phyloP scores from a whole-genome alignment of 2,888 invertebrate species.

The Aspidapion aeneum region DNA sequence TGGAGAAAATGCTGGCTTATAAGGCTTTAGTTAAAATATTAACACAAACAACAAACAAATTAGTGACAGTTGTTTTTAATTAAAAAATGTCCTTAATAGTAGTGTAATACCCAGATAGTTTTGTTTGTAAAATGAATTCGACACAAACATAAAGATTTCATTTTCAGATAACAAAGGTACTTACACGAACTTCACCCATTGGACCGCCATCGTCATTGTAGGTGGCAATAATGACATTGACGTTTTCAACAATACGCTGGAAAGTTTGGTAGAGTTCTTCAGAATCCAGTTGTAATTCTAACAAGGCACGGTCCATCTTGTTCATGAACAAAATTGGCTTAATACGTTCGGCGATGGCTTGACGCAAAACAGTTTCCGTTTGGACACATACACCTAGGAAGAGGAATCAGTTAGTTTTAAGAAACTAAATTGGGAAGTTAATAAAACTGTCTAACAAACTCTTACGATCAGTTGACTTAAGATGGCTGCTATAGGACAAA shows the following conservation, averaged over 20 bases:
- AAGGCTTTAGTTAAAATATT: too few species aligned
- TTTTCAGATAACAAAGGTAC: too few species aligned
- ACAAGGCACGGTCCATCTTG: conserved; percentile 99
- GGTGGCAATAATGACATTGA: conserved; percentile 99
- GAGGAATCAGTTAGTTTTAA: background rate
- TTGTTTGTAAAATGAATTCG: too few species aligned
- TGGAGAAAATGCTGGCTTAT: too few species aligned
- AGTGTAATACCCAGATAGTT: too few species aligned
- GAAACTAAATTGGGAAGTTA: background rate
- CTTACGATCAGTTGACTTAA: too few species aligned
- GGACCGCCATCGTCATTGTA: conserved; percentile 97
- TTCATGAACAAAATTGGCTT: conserved; percentile 99
- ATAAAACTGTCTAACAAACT: conserved; percentile 4
- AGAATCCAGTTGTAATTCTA: conserved; percentile 93
- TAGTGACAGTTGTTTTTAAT: too few species aligned
- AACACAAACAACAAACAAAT: too few species aligned
- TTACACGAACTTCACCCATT: conserved; percentile 97
- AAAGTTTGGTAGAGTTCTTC: conserved; percentile 99
- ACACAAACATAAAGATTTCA: too few species aligned
- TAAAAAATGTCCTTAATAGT: too few species aligned
- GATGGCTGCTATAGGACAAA: too few species aligned
- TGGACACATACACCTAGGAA: conserved; percentile 96
- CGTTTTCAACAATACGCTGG: conserved; percentile 99
- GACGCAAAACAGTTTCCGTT: conserved; percentile 99
- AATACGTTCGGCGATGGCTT: conserved; percentile 99